Percentiles rank a stretch among this genome's conserved stretches.
Conservation (phyloP, 2,888 invertebrate species). For the Papilio protenor region DNA sequence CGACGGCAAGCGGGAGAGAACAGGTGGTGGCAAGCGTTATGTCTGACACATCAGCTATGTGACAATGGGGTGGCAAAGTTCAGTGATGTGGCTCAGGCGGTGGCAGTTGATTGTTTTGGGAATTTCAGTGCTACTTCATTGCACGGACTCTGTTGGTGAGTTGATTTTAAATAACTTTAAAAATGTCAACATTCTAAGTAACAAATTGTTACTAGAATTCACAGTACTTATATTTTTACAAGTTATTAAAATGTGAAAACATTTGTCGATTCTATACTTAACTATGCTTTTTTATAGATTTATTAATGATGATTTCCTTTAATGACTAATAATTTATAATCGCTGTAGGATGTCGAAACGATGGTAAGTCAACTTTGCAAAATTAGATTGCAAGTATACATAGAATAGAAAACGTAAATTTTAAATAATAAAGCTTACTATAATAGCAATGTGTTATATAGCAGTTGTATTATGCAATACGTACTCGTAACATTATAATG, state of each 20-base stretch:
- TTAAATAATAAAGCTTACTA: not conserved
- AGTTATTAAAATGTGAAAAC: too few relatives aligned
- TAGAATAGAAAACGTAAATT: too few relatives aligned
- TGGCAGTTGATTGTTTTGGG: slow-evolving; percentile 67
- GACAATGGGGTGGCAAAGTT: slow-evolving; percentile 57
- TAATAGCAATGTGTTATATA: not conserved
- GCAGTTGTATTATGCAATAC: not conserved
- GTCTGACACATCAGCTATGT: slow-evolving; percentile 37
- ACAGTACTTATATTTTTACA: too few relatives aligned
- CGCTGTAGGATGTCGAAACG: not conserved
- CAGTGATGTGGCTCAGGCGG: slow-evolving; percentile 70
- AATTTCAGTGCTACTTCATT: slow-evolving; percentile 77
- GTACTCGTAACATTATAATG: not conserved
- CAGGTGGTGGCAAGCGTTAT: slow-evolving; percentile 9
- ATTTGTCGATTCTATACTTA: too few relatives aligned
- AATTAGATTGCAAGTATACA: not conserved
- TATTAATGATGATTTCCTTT: not conserved
- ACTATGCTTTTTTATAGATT: too few relatives aligned
- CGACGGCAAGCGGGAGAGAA: not conserved
- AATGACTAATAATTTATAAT: not conserved
- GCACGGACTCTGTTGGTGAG: slow-evolving; percentile 79
- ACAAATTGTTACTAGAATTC: too few relatives aligned
- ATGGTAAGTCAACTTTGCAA: not conserved
- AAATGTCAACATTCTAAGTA: not conserved
- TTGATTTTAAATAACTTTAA: slow-evolving; percentile 18